Conservation (phyloP, 1,140 invertebrate genomes). For the Choristoneura fumiferana region DNA sequence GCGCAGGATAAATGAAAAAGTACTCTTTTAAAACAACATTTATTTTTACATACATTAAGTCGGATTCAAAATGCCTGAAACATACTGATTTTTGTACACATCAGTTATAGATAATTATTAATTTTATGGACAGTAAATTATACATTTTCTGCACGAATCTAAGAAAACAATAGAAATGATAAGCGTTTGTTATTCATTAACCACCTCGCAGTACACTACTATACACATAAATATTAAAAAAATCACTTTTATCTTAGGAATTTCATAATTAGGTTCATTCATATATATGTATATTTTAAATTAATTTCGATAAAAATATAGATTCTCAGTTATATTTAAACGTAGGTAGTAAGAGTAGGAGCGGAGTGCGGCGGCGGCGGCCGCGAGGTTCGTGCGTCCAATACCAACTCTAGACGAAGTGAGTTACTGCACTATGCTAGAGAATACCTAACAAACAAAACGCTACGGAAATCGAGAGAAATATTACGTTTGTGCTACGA, state of each 20-base stretch:
- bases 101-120: conserved; percentile 64
- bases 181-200: conserved; percentile 61
- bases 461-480: conserved; percentile 59
- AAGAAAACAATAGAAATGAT: conserved; percentile 61
- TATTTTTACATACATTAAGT: conserved; percentile 79
- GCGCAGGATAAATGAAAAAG: conserved; percentile 49
- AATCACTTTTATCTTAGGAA: conserved; percentile 73
- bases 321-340: conserved; percentile 72
- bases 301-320: conserved; percentile 77
- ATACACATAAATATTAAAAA: conserved; percentile 76
- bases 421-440: conserved; percentile 51
- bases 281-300: conserved; percentile 56
- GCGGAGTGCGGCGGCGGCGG: conserved; percentile 31
- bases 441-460: conserved; percentile 47
- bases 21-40: conserved; percentile 76
- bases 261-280: conserved; percentile 74
- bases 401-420: conserved; percentile 45
- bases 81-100: conserved; percentile 75
- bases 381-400: conserved; percentile 41
- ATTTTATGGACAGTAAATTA: conserved; percentile 71
- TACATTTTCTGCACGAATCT: conserved; percentile 58
- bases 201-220: conserved; percentile 70
- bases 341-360: conserved; percentile 55
- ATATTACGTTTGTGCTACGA: conserved; percentile 51
- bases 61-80: conserved; percentile 77